Percentiles rank a stretch among this genome's conserved stretches.
Conservation (phyloP, 2,797 vertebrate genomes). For the Scleropages formosus region DNA sequence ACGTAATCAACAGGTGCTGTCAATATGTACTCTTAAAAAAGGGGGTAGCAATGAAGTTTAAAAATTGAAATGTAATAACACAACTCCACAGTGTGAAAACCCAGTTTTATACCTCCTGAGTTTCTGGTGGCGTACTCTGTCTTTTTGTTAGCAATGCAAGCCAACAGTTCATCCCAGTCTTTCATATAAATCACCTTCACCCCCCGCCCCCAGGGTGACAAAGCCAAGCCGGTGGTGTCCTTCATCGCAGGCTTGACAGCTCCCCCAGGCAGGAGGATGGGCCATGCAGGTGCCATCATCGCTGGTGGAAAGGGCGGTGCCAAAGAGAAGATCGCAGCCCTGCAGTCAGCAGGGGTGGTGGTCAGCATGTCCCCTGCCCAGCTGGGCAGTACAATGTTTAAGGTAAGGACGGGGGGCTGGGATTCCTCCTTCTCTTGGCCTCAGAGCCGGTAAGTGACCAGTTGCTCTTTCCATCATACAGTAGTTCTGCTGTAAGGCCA, state of each 20-base stretch:
- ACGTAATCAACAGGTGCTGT: too few relatives aligned
- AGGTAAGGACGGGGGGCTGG: conserved; percentile 75
- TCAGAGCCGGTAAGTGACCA: too few relatives aligned
- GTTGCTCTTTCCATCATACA: too few relatives aligned
- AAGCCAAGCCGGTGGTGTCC: conserved; percentile 92
- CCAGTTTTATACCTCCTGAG: too few relatives aligned
- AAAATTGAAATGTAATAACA: too few relatives aligned
- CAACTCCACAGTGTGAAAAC: too few relatives aligned
- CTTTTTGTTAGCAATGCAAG: too few relatives aligned
- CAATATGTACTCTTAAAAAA: too few relatives aligned
- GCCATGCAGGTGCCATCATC: conserved; percentile 95
- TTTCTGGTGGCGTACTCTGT: not conserved
- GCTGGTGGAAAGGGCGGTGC: conserved; percentile 96
- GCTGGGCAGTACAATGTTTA: conserved; percentile 93
- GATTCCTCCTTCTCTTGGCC: too few relatives aligned
- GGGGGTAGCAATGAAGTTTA: too few relatives aligned
- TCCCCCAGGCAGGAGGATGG: conserved; percentile 93
- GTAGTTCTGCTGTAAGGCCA: too few relatives aligned
- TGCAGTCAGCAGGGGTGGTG: conserved; percentile 90
- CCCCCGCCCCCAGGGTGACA: conserved; percentile 62
- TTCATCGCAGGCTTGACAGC: conserved; percentile 97
- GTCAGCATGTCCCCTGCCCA: conserved; percentile 97
- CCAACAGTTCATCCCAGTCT: not conserved
- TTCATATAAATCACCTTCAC: not conserved
- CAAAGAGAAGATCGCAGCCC: conserved; percentile 95